Evolutionary conservation across 2,888 invertebrate species (phyloP).

Genomic region (Chrysolina americana): DNA sequence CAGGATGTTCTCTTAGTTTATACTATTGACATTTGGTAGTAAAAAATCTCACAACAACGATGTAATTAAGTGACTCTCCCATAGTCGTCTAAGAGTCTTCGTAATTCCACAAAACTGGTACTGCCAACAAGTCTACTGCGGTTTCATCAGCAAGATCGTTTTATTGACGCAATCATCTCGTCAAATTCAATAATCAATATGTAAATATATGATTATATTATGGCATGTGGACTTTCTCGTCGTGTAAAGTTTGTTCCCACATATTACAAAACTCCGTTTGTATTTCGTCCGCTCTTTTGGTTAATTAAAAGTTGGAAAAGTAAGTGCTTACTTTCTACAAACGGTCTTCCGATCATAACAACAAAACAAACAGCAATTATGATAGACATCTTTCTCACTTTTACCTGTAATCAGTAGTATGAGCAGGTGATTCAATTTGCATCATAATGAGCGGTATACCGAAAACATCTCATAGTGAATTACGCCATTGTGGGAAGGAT

Average conservation of each 20-base stretch:
- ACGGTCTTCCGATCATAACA: slow-evolving; percentile 21
- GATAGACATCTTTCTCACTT: slow-evolving; percentile 39
- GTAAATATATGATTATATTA: slow-evolving; percentile 16
- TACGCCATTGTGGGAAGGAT: slow-evolving; percentile 18
- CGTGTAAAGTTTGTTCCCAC: not conserved
- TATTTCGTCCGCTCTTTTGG: not conserved
- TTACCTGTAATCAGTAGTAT: slow-evolving; percentile 25
- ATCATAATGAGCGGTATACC: slow-evolving; percentile 13
- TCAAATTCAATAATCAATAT: slow-evolving; percentile 20
- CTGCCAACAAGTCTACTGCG: not conserved
- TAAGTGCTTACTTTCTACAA: slow-evolving; percentile 26
- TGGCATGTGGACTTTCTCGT: slow-evolving; percentile 5
- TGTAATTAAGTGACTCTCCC: slow-evolving; percentile 16
- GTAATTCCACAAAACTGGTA: not conserved
- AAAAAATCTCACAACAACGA: slow-evolving; percentile 8
- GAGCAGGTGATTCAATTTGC: slow-evolving; percentile 26
- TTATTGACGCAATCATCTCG: slow-evolving; percentile 10
- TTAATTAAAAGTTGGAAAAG: slow-evolving; percentile 17
- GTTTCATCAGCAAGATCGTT: slow-evolving; percentile 11
- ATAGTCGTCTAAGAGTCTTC: not conserved
- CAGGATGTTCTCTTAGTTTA: not conserved
- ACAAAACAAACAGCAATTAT: slow-evolving; percentile 39
- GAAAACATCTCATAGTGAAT: slow-evolving; percentile 15
- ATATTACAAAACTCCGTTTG: not conserved
- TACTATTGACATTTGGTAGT: slow-evolving; percentile 9